phyloP scores from a whole-genome alignment of 92 coral and sea anemone species.

The Porites divaricata region DNA sequence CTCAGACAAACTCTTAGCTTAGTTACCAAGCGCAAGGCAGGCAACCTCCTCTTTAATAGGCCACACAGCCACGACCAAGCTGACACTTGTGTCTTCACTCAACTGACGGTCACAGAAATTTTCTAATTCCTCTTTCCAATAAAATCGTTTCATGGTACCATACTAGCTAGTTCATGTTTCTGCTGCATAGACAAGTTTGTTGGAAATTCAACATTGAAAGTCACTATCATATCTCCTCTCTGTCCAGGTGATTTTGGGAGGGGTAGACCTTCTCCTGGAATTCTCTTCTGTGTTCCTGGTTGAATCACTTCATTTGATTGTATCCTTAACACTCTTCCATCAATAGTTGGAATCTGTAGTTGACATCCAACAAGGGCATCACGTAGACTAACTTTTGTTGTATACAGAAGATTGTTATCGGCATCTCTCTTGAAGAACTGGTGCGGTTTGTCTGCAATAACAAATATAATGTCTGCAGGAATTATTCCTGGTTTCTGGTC shows the following conservation, averaged over 20 bases:
- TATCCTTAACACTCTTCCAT: constrained; percentile 78
- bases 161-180: constrained; percentile 58
- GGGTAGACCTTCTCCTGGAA: constrained; percentile 95
- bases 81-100: too few relatives aligned
- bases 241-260: constrained; percentile 77
- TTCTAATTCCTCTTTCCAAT: background rate
- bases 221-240: constrained; percentile 90
- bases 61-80: background rate
- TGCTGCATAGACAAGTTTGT: constrained; percentile 84
- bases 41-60: background rate
- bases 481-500: constrained; percentile 80
- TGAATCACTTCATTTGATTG: constrained; percentile 94
- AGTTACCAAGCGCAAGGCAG: background rate
- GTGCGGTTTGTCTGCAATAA: constrained; percentile 90
- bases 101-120: background rate
- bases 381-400: constrained; percentile 81
- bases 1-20: background rate
- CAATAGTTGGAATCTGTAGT: constrained; percentile 84
- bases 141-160: constrained; percentile 4
- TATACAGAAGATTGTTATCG: constrained; percentile 86
- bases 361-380: constrained; percentile 90
- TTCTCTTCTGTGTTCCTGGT: constrained; percentile 93
- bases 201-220: constrained; percentile 94
- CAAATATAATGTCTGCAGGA: constrained; percentile 90
- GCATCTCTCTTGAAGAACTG: constrained; percentile 90